These are phyloP conservation scores for Acleris laterana DNA, from an alignment of 2,888 invertebrate species.

Conservation along the genomic window DNA sequence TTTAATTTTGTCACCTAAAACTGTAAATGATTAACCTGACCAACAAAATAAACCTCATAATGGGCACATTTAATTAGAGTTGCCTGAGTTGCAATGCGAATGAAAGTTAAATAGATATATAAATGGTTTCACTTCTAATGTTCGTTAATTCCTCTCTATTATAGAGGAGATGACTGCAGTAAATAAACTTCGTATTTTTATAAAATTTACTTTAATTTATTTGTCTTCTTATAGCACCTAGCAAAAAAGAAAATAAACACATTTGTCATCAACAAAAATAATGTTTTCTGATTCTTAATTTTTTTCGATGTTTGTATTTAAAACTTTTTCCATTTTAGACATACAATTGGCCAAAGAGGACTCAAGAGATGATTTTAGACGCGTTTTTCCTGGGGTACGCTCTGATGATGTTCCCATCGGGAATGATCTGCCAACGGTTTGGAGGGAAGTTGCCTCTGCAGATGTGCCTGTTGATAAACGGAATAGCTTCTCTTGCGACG, in stretches of 20 bases:
- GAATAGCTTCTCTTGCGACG: slow-evolving; percentile 16
- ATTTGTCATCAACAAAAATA: too few relatives aligned
- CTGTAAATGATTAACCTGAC: not conserved
- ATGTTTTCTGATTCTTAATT: not conserved
- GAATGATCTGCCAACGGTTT: slow-evolving; percentile 77
- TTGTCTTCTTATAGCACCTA: too few relatives aligned
- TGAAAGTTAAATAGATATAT: too few relatives aligned
- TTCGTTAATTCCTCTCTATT: too few relatives aligned
- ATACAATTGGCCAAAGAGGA: slow-evolving; percentile 26
- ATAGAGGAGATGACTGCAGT: too few relatives aligned
- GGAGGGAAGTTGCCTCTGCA: slow-evolving; percentile 79
- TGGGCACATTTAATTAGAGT: too few relatives aligned
- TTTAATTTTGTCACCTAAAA: not conserved
- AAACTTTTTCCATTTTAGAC: slow-evolving; percentile 4
- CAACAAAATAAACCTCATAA: too few relatives aligned
- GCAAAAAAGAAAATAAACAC: too few relatives aligned
- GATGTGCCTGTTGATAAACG: slow-evolving; percentile 47
- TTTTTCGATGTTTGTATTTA: not conserved
- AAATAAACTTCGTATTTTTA: too few relatives aligned
- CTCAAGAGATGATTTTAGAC: slow-evolving; percentile 44
- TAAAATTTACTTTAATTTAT: too few relatives aligned
- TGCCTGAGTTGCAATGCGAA: too few relatives aligned
- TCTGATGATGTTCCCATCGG: slow-evolving; percentile 64
- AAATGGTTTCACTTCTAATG: too few relatives aligned
- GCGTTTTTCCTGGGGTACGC: slow-evolving; percentile 71